phyloP scores from a whole-genome alignment of 1,140 invertebrate species.

The Nasonia vitripennis region DNA sequence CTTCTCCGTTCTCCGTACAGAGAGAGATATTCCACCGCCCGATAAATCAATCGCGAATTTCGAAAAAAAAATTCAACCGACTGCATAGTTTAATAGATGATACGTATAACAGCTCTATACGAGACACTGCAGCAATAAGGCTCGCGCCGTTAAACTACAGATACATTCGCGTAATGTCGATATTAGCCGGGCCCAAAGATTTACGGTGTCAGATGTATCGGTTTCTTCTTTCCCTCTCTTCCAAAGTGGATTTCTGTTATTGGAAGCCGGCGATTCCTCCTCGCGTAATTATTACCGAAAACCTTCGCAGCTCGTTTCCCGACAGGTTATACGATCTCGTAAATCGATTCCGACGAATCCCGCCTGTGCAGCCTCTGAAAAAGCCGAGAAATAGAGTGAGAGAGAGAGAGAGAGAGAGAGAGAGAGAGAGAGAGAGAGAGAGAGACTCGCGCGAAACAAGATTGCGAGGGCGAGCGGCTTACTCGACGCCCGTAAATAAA shows the following conservation, averaged over 20 bases:
- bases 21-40: neutral
- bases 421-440: too few relatives aligned
- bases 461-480: neutral
- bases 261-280: neutral
- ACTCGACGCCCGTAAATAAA: too few relatives aligned
- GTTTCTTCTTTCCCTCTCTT: neutral
- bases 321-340: slow-evolving; percentile 45
- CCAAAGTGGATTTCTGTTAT: neutral
- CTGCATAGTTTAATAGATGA: too few relatives aligned
- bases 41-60: too few relatives aligned
- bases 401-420: too few relatives aligned
- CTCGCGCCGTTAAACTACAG: neutral
- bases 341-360: slow-evolving; percentile 59
- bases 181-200: neutral
- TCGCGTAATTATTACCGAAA: neutral
- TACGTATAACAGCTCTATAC: too few relatives aligned
- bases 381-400: neutral
- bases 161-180: neutral
- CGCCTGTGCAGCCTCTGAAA: slow-evolving; percentile 1
- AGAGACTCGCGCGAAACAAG: neutral
- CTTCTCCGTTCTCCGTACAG: neutral
- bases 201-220: neutral
- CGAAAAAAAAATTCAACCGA: too few relatives aligned
- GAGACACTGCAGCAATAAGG: neutral
- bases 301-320: neutral